Evolutionary conservation across 2,113 vertebrate species (phyloP), one percentile per base, ranked within the genome.

Genomic region (Pogona vitticeps): DNA sequence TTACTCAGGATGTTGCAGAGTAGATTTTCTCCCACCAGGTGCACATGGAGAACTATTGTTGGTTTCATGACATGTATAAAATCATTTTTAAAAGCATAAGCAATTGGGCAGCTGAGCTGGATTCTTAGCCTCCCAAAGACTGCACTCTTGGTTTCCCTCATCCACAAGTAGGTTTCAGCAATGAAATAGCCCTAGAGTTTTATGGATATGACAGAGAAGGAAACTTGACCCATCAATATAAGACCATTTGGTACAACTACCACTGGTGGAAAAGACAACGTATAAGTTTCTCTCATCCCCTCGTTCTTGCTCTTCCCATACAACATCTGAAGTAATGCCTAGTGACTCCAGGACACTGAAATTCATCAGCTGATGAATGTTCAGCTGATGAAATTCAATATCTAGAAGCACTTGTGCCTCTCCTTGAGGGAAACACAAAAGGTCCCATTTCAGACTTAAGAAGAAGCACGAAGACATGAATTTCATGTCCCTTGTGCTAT

Each of bases 91-190:
- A 46, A 94, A 90, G 56, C 2, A 0, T 59, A 17, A 78, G 85
- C 40, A 23, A 82, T 67, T 93, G 87, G 80, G 87, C 72, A 87
- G 52, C 88, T 65, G 6, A 83, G 61, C 40, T 91, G 92, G 40
- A 73, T 17, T 73, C 88, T 91, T 87, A 84, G 88, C 91, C 20
- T n/a, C 52, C 87, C 0, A 89, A 78, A 86, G 87, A 21, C 76
- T 83, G 91, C 72, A 75, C 78, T 90, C 83, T 87, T 8, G 36
- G 42, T 90, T 88, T 88, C 38, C n/a, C 88, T 63, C 40, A 90
- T 90, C 82, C 83, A 92, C 89, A 91, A 94, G 92, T 91, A 85
- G 80, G 88, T 82, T 84, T 89, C 38, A 36, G 26, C 70, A 65
- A 9, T 2, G 76, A 81, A 86, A 78, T 56, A 85, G 31, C 86